Evolutionary conservation across 2,113 vertebrate genomes (phyloP).

Genomic region (Dicentrarchus labrax): DNA sequence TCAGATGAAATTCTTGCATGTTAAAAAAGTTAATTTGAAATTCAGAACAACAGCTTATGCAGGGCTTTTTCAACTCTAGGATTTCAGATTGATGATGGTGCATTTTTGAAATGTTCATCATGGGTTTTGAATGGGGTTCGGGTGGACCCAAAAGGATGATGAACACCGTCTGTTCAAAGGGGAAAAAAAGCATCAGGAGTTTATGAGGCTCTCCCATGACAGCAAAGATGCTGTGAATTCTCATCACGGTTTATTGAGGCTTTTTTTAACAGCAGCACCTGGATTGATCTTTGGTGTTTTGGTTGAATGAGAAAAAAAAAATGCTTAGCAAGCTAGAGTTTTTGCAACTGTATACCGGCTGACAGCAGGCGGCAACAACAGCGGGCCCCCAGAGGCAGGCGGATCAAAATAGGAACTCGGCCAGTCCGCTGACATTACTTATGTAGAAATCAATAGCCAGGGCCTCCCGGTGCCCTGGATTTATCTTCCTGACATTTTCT

Average conservation of each 20-base stretch:
- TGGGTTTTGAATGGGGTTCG: conserved; percentile 11
- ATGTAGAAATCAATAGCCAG: conserved; percentile 75
- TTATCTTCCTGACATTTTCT: conserved; percentile 72
- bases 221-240: conserved; percentile 8
- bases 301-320: background rate
- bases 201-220: conserved; percentile 9
- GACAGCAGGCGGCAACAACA: conserved; percentile 59
- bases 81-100: conserved; percentile 35
- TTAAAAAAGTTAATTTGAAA: conserved; percentile 28
- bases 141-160: background rate
- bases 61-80: background rate
- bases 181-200: background rate
- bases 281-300: conserved; percentile 8
- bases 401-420: conserved; percentile 52
- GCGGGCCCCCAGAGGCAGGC: conserved; percentile 37
- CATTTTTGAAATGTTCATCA: background rate
- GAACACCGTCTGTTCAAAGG: conserved; percentile 21
- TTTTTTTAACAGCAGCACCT: conserved; percentile 5
- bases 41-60: conserved; percentile 10
- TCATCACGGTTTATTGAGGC: conserved; percentile 5
- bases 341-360: conserved; percentile 38
- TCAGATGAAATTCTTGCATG: conserved; percentile 20
- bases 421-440: conserved; percentile 63
- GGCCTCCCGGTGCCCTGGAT: conserved; percentile 50
- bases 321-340: conserved; percentile 2